Evolutionary conservation across 2,113 vertebrate genomes (phyloP), one percentile per base, ranked within the genome.

Genomic region (Phasianus colchicus): DNA sequence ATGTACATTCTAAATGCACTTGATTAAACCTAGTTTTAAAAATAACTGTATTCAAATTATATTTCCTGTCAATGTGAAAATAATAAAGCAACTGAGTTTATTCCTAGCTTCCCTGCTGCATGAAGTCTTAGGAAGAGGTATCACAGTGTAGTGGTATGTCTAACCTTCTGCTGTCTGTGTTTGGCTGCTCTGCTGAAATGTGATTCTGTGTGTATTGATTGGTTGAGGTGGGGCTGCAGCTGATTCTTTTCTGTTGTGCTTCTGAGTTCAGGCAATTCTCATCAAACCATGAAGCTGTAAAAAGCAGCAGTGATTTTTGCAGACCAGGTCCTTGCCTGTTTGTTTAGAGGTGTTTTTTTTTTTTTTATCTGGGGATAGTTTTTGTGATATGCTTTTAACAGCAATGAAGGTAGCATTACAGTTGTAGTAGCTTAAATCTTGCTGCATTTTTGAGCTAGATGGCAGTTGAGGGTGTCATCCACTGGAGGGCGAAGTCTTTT

Each of bases 51-150:
- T 78, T 83, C 43, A 58, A 67, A 58, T 86, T 17, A 12, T 74
- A 42, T 92, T 88, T 95, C 70, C 34, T 88, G 52, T 79, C 77
- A 52, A 42, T 87, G 58, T 92, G 38, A 90, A 87, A 92, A 80
- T 50, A 97, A 96, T 95, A 96, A 95, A 96, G 93, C 17, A 71
- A 43, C 64, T 3, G 21, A 83, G 29, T 72, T 76, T 7, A 43
- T 38, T 60, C 45, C 64, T 85, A 66, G 29, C 76, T 65, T 87
- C 47, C 20, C 17, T 67, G 0, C 67, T 86, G n/a, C 19, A 1
- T 36, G 55, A 45, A 47, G 29, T 65, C 27, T 70, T 57, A 18
- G 54, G 65, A 36, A 20, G 5, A 71, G 61, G 6, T 30, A 17
- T 38, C 6, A 0, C 5, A 2, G 8, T 43, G 34, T 58, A 45